These are phyloP conservation scores for Actinostola sp. DNA, from an alignment of 92 coral and sea anemone genomes.

Conservation along the genomic window DNA sequence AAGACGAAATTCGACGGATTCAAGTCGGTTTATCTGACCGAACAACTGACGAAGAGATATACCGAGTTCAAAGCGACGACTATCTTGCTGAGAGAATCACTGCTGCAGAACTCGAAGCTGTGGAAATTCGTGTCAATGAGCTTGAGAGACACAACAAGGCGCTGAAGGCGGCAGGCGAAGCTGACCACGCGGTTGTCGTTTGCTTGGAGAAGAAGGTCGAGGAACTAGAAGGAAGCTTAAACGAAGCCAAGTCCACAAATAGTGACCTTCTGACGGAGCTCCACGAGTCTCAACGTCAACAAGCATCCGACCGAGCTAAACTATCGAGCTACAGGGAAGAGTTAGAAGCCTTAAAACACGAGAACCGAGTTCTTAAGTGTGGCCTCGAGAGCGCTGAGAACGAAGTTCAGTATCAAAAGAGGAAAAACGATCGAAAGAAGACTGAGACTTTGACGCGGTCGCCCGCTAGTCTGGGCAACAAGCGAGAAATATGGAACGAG, in stretches of 20 bases:
- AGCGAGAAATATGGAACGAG: constrained; percentile 84
- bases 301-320: constrained; percentile 79
- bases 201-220: constrained; percentile 78
- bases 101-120: constrained; percentile 59
- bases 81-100: constrained; percentile 31
- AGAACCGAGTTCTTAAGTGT: constrained; percentile 68
- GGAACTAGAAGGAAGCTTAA: constrained; percentile 71
- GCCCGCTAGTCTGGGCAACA: constrained; percentile 49
- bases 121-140: constrained; percentile 71
- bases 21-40: constrained; percentile 21
- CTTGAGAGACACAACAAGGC: constrained; percentile 84
- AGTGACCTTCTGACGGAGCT: constrained; percentile 76
- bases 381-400: constrained; percentile 81
- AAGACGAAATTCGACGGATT: constrained; percentile 23
- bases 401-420: constrained; percentile 74
- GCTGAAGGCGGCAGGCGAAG: constrained; percentile 75
- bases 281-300: constrained; percentile 79
- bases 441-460: constrained; percentile 69
- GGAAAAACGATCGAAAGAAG: constrained; percentile 47
- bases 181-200: constrained; percentile 87
- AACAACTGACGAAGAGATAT: constrained; percentile 15
- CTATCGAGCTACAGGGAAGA: constrained; percentile 76
- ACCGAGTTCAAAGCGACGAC: constrained; percentile 22
- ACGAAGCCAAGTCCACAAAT: constrained; percentile 68
- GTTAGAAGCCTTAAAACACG: constrained; percentile 67